Conservation (phyloP, 1,140 invertebrate species). For the Euwallacea fornicatus region DNA sequence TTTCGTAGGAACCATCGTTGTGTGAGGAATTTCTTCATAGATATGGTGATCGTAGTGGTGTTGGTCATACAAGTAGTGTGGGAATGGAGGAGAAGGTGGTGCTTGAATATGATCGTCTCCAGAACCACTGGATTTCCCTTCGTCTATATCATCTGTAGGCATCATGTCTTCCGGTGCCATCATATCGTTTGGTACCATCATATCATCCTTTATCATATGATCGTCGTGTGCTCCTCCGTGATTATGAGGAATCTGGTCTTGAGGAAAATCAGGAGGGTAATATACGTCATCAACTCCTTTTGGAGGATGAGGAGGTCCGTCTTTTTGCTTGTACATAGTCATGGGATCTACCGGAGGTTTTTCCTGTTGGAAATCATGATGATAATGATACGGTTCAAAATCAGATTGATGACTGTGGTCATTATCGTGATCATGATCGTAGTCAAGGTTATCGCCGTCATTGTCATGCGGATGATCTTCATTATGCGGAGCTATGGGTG, state of each 20-base stretch:
- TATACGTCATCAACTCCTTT: constrained; percentile 36
- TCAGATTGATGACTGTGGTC: neutral
- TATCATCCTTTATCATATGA: constrained; percentile 9
- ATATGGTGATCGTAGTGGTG: constrained; percentile 53
- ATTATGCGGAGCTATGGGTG: constrained; percentile 36
- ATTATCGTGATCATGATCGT: constrained; percentile 39
- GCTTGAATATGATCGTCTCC: constrained; percentile 23
- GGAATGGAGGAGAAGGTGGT: constrained; percentile 37
- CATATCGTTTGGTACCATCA: constrained; percentile 8
- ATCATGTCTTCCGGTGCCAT: constrained; percentile 6
- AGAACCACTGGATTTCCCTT: neutral
- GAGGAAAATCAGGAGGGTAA: constrained; percentile 40
- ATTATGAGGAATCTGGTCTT: constrained; percentile 16
- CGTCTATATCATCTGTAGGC: constrained; percentile 10
- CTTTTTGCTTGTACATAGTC: constrained; percentile 23
- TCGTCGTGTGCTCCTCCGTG: neutral
- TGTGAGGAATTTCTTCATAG: constrained; percentile 53
- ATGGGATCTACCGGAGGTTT: constrained; percentile 35
- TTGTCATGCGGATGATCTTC: constrained; percentile 15
- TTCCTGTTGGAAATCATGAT: constrained; percentile 36
- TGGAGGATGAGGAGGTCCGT: constrained; percentile 37
- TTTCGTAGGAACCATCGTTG: constrained; percentile 54
- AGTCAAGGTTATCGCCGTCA: constrained; percentile 14
- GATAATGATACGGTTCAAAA: constrained; percentile 10
- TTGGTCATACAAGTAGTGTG: constrained; percentile 38